phyloP scores from a whole-genome alignment of 2,113 vertebrate genomes.

The Psittacus erithacus region DNA sequence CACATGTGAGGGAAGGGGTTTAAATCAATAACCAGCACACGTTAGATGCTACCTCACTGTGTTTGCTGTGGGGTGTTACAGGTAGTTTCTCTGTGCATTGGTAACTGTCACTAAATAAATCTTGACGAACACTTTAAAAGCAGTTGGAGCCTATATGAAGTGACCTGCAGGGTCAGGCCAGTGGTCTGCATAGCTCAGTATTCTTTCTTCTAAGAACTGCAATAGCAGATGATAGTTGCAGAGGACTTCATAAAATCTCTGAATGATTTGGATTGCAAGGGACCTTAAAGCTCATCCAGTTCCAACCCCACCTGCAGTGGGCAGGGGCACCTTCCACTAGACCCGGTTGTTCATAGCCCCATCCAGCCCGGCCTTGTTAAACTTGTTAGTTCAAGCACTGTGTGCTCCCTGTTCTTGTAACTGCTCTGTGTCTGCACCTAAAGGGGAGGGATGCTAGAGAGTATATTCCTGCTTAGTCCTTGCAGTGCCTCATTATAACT shows the following conservation, averaged over 20 bases:
- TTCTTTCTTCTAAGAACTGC: background rate
- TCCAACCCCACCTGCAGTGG: background rate
- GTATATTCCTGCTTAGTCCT: background rate
- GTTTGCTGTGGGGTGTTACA: background rate
- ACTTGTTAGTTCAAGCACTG: background rate
- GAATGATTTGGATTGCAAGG: background rate
- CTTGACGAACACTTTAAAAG: background rate
- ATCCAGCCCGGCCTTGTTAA: background rate
- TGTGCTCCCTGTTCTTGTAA: background rate
- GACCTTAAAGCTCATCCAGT: background rate
- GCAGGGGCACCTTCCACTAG: background rate
- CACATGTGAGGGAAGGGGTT: rapidly evolving
- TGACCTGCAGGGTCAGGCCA: background rate
- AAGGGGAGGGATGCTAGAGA: background rate
- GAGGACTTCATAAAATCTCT: background rate
- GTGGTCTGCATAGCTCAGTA: rapidly evolving
- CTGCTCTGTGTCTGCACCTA: rapidly evolving
- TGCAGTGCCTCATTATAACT: background rate
- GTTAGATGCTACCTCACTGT: rapidly evolving
- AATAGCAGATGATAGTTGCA: background rate
- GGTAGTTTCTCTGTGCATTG: rapidly evolving
- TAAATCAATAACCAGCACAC: rapidly evolving
- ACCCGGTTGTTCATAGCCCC: background rate
- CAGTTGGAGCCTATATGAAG: background rate
- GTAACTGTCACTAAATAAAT: rapidly evolving